Base-by-base conservation (phyloP, 2,113 vertebrate genomes). In the Tinamus guttatus region DNA sequence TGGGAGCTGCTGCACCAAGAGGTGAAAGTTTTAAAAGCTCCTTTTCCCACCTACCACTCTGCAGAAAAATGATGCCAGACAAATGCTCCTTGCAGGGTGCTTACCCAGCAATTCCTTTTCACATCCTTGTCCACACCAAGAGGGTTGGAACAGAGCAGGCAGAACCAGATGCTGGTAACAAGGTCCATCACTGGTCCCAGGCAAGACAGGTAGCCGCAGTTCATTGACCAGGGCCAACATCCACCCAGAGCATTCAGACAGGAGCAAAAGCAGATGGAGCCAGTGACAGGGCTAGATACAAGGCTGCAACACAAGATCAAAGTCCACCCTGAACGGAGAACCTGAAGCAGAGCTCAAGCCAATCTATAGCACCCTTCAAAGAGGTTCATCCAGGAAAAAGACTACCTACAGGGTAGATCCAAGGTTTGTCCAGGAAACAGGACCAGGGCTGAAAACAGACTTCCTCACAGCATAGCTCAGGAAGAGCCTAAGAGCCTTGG, bases 401-500 rank as follows among this genome's bases (percentile, higher is more conserved):
- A 63, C 28, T 43, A 41, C 68, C 56, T 63, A 15, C 51, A 41
- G 58, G 4, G 4, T 11, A 67, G 3, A 7, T 64, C 15, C 24
- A 60, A 6, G 54, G 28, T 32, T 58, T 30, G 30, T 58, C 54
- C 9, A 2, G 3, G 4, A 0, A 6, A 17, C 68, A 87, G 60
- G 7, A 77, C 7, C 28, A 77, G 9, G 3, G 2, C 43, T 71
- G 1, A 2, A 0, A 4, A n/a, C 28, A 58, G 28, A 13, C 52
- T 28, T 16, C 25, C 27, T 18, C n/a, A 19, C 40, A 78, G 9
- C 27, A 74, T 11, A 25, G 24, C 15, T 56, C 34, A 43, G 13
- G 1, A 3, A 2, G 7, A 2, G 5, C 8, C 3, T 8, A 19
- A 4, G 4, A 5, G 4, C 25, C 17, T 30, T 38, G 15, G 71